phyloP scores from a whole-genome alignment of 2,113 vertebrate species.

The Mellivora capensis region DNA sequence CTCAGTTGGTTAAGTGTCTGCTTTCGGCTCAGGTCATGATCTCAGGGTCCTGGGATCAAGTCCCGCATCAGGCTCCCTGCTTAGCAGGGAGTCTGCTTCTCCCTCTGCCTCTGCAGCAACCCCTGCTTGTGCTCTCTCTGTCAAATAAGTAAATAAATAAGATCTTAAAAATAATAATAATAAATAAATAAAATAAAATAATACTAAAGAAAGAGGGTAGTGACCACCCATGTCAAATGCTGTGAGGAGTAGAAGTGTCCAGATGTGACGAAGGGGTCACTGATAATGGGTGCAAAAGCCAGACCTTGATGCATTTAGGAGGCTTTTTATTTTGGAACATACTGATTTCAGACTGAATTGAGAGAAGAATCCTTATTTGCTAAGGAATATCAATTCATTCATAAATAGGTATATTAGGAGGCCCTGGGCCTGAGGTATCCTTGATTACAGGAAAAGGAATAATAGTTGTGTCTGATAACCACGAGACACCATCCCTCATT shows the following conservation, averaged over 20 bases:
- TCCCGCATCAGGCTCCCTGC: neutral
- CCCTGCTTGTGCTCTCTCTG: neutral
- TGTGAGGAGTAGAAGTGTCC: neutral
- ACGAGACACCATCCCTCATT: neutral
- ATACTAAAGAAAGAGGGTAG: neutral
- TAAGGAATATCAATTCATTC: neutral
- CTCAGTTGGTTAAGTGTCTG: neutral
- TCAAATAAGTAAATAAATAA: neutral
- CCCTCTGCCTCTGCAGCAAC: neutral
- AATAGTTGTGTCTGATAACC: neutral
- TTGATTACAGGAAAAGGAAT: slow-evolving; percentile 13
- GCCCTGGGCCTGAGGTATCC: neutral
- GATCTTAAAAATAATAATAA: neutral
- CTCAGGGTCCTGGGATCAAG: neutral
- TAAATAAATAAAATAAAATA: neutral
- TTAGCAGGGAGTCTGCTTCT: neutral
- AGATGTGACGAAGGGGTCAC: neutral
- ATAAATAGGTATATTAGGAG: neutral
- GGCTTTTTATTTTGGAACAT: neutral
- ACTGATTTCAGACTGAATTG: neutral
- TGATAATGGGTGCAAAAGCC: neutral
- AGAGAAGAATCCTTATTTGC: neutral
- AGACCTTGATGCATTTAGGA: neutral
- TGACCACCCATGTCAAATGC: neutral
- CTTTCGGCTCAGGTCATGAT: neutral